Evolutionary conservation across 2,113 vertebrate genomes (phyloP).

Genomic region (Sminthopsis crassicaudata): DNA sequence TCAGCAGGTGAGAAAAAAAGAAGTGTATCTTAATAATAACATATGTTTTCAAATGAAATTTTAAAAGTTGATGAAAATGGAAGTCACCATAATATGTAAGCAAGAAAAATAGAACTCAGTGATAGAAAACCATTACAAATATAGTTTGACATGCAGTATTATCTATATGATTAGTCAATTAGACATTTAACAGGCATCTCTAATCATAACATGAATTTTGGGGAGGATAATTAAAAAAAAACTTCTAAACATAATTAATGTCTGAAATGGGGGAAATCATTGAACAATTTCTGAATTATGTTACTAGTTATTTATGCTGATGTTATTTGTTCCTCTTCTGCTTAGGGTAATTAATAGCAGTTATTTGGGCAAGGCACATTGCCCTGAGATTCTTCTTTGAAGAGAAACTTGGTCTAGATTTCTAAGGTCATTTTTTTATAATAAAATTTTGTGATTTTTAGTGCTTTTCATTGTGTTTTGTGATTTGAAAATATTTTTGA

Average conservation of each 20-base stretch:
- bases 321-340: neutral
- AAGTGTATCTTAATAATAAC: neutral
- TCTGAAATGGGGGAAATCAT: neutral
- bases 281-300: neutral
- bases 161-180: constrained; percentile 26
- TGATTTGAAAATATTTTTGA: neutral
- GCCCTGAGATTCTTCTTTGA: neutral
- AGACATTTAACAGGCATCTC: constrained; percentile 54
- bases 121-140: constrained; percentile 20
- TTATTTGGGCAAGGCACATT: neutral
- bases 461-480: constrained; percentile 38
- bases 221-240: constrained; percentile 28
- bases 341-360: neutral
- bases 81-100: constrained; percentile 17
- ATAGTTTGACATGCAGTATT: constrained; percentile 31
- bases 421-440: neutral
- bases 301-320: neutral
- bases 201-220: constrained; percentile 12
- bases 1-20: neutral
- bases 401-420: neutral
- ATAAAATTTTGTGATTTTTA: constrained; percentile 2
- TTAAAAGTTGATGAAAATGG: neutral
- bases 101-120: constrained; percentile 51
- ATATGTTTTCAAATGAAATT: neutral
- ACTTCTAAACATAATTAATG: neutral